phyloP scores from a whole-genome alignment of 2,797 vertebrate species.

The Coregonus ussuriensis region DNA sequence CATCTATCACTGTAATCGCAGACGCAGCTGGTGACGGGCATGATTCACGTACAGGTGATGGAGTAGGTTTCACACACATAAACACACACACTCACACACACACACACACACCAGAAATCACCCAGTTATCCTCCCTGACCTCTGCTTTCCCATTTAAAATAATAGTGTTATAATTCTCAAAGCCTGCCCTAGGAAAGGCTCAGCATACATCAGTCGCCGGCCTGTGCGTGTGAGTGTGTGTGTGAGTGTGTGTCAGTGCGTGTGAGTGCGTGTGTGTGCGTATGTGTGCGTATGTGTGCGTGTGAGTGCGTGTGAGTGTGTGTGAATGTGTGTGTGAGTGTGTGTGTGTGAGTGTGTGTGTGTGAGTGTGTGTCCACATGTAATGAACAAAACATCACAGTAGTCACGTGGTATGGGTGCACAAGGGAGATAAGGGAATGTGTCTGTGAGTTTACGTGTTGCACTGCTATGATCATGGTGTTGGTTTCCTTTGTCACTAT shows the following conservation, averaged over 20 bases:
- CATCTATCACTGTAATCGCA: background rate
- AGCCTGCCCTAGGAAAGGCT: constrained; percentile 21
- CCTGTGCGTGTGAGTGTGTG: constrained; percentile 6
- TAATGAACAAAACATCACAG: constrained; percentile 16
- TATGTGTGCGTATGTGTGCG: too few species aligned
- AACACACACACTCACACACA: too few species aligned
- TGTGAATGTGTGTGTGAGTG: too few species aligned
- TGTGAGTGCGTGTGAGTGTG: too few species aligned
- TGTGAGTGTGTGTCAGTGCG: background rate
- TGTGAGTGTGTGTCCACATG: constrained; percentile 20
- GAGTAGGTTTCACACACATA: constrained; percentile 14
- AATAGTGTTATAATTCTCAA: constrained; percentile 45
- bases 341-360: constrained; percentile 5
- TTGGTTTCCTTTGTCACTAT: constrained; percentile 54
- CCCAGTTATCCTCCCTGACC: constrained; percentile 42
- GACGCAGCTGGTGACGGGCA: constrained; percentile 33
- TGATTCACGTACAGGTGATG: constrained; percentile 47
- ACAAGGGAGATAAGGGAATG: constrained; percentile 37
- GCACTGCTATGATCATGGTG: constrained; percentile 18
- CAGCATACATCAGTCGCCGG: background rate
- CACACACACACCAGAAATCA: too few species aligned
- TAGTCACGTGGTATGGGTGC: constrained; percentile 36
- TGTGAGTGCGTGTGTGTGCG: too few species aligned
- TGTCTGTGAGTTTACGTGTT: constrained; percentile 39
- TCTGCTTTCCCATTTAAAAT: constrained; percentile 42